These are phyloP conservation scores for Lophius piscatorius DNA, from an alignment of 2,113 vertebrate genomes.

Conservation along the genomic window DNA sequence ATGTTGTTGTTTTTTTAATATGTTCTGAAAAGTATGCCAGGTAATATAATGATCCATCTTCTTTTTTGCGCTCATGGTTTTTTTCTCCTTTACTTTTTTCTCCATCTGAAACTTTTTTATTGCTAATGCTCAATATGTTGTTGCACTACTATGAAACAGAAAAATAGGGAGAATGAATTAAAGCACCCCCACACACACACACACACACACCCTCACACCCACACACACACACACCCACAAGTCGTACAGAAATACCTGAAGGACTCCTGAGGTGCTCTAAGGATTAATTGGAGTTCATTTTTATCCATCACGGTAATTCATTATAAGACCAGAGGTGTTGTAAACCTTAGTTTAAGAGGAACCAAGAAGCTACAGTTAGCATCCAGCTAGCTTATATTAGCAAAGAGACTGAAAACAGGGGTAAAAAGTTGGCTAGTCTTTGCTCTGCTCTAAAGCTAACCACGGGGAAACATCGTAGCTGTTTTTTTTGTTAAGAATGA, in stretches of 20 bases:
- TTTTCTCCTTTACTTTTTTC: conserved; percentile 53
- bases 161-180: conserved; percentile 25
- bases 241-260: no score
- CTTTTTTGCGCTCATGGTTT: conserved; percentile 46
- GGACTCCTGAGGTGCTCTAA: conserved; percentile 35
- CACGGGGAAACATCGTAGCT: no score
- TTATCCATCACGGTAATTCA: no score
- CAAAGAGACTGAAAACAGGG: no score
- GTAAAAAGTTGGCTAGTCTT: no score
- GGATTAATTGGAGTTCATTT: conserved; percentile 44
- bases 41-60: conserved; percentile 65
- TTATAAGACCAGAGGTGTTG: no score
- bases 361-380: no score
- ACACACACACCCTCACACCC: background rate
- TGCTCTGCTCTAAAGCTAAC: no score
- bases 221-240: conserved; percentile 5
- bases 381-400: no score
- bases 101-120: conserved; percentile 66
- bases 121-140: conserved; percentile 60
- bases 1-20: conserved; percentile 79
- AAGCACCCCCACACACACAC: conserved; percentile 22
- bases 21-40: conserved; percentile 75
- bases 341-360: no score
- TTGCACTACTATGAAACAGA: conserved; percentile 69
- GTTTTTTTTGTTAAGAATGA: no score